Percentiles rank a stretch among this genome's conserved stretches.
Evolutionary conservation across 1,140 invertebrate species (phyloP).

Genomic region (Cecropterus lyciades): DNA sequence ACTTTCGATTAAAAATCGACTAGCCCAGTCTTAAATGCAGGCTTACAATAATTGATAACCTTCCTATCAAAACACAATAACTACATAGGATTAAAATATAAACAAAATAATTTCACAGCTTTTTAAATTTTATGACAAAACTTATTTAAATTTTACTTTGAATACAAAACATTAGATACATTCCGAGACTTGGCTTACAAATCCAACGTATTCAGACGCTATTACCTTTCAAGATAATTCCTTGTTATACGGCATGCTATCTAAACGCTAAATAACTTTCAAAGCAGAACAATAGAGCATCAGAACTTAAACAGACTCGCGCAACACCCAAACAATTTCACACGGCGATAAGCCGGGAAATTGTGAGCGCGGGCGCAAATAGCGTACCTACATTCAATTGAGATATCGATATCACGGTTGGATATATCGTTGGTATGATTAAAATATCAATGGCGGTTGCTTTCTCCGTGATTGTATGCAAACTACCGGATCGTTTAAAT

Average conservation of each 20-base stretch:
- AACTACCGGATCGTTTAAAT: constrained; percentile 70
- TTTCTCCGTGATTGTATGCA: constrained; percentile 78
- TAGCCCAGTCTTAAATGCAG: no score
- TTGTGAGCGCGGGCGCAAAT: constrained; percentile 35
- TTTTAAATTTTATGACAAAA: no score
- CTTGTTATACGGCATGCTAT: neutral
- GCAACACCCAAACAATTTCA: constrained; percentile 15
- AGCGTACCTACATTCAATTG: constrained; percentile 46
- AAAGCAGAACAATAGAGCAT: constrained; percentile 17
- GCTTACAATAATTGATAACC: no score
- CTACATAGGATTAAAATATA: no score
- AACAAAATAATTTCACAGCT: no score
- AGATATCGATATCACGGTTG: constrained; percentile 68
- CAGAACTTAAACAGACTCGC: constrained; percentile 8
- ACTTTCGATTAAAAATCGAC: no score
- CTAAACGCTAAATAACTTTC: constrained; percentile 14
- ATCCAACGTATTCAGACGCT: neutral
- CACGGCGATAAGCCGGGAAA: constrained; percentile 39
- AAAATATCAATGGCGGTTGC: constrained; percentile 71
- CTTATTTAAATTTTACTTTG: no score
- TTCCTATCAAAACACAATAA: no score
- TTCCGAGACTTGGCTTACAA: neutral
- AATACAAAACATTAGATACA: no score
- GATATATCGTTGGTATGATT: constrained; percentile 68
- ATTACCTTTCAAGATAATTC: neutral